phyloP scores from a whole-genome alignment of 2,797 vertebrate species.

The Coracias cyanogaster region DNA sequence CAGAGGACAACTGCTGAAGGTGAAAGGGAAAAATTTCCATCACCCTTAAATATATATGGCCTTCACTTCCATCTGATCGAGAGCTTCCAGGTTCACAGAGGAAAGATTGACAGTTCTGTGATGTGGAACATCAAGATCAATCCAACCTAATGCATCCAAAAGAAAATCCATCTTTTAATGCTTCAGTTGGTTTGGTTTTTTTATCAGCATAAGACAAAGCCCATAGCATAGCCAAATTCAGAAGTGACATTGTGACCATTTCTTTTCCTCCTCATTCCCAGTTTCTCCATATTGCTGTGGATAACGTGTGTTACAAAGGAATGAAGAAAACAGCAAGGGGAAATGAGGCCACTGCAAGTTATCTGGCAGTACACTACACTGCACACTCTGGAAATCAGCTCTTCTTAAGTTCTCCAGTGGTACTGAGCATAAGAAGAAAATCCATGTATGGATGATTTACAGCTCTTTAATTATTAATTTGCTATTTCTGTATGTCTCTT shows the following conservation, averaged over 20 bases:
- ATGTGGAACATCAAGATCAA: background rate
- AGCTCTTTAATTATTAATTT: background rate
- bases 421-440: background rate
- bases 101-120: background rate
- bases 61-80: background rate
- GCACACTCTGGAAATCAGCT: background rate
- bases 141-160: background rate
- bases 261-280: background rate
- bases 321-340: background rate
- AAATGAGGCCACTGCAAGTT: background rate
- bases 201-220: background rate
- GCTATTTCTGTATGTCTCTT: background rate
- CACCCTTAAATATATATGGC: background rate
- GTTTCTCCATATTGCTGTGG: background rate
- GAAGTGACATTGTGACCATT: background rate
- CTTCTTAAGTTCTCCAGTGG: background rate
- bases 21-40: background rate
- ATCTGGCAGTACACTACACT: background rate
- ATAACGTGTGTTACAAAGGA: background rate
- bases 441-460: background rate
- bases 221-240: background rate
- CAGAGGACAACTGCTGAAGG: background rate
- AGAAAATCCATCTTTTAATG: background rate
- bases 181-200: background rate
- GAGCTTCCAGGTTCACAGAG: constrained; percentile 15